A percentile compares a stretch with the other conserved stretches of the same genome.
phyloP scores from a whole-genome alignment of 2,888 invertebrate species.

The Gastrophysa polygoni region DNA sequence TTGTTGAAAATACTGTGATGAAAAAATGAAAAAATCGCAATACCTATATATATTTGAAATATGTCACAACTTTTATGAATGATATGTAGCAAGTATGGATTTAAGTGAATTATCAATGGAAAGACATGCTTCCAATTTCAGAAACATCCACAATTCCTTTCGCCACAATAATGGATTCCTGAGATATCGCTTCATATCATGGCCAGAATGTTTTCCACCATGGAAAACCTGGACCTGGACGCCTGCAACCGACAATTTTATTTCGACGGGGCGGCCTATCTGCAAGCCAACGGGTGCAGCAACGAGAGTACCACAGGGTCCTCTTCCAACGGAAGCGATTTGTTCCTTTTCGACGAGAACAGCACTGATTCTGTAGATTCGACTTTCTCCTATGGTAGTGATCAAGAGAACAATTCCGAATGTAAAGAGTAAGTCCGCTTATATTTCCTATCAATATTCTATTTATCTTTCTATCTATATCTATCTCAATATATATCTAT shows the following conservation, averaged over 20 bases:
- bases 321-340: conserved; percentile 70
- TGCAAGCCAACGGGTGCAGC: conserved; percentile 61
- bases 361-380: conserved; percentile 69
- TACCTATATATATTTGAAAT: too few relatives aligned
- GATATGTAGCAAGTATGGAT: too few relatives aligned
- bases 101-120: too few relatives aligned
- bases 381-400: conserved; percentile 76
- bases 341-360: conserved; percentile 69
- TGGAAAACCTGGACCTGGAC: conserved; percentile 73
- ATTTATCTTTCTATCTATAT: too few relatives aligned
- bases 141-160: too few relatives aligned
- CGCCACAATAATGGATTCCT: background rate
- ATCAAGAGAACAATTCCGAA: conserved; percentile 78
- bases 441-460: too few relatives aligned
- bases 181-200: background rate
- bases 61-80: too few relatives aligned
- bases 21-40: too few relatives aligned
- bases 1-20: too few relatives aligned
- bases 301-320: conserved; percentile 63
- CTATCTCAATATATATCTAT: too few relatives aligned
- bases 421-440: conserved; percentile 70
- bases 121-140: too few relatives aligned
- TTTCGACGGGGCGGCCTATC: conserved; percentile 61
- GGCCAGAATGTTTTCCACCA: conserved; percentile 39
- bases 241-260: conserved; percentile 71